Evolutionary conservation across 2,797 vertebrate species (phyloP).

Genomic region (Taenioides sp.): DNA sequence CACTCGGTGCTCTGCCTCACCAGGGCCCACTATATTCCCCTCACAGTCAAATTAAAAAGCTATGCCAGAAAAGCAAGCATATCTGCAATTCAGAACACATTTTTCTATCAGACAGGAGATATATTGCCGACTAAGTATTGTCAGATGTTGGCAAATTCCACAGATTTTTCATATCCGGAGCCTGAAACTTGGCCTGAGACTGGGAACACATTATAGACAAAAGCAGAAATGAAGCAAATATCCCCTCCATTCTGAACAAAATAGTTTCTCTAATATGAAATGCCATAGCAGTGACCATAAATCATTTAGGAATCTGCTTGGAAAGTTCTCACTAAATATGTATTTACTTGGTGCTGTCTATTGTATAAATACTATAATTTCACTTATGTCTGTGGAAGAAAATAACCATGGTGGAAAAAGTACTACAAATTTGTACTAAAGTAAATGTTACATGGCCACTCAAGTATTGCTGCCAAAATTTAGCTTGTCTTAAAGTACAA

Average conservation of each 20-base stretch:
- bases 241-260: constrained; percentile 65
- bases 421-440: too few species aligned
- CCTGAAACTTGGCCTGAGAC: constrained; percentile 71
- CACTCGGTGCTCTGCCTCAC: constrained; percentile 53
- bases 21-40: constrained; percentile 56
- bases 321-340: constrained; percentile 70
- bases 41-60: constrained; percentile 76
- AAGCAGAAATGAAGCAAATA: constrained; percentile 72
- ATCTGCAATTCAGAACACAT: constrained; percentile 80
- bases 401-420: neutral
- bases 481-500: neutral
- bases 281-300: constrained; percentile 75
- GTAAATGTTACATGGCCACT: too few species aligned
- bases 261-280: constrained; percentile 72
- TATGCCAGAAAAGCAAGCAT: constrained; percentile 69
- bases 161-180: constrained; percentile 80
- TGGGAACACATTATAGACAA: constrained; percentile 70
- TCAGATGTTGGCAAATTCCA: constrained; percentile 82
- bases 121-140: constrained; percentile 80
- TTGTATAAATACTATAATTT: constrained; percentile 14
- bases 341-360: constrained; percentile 71
- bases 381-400: neutral
- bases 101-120: constrained; percentile 80
- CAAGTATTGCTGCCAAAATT: neutral
- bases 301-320: constrained; percentile 76